phyloP scores from a whole-genome alignment of 2,797 vertebrate species.

The Xyrichtys novacula region DNA sequence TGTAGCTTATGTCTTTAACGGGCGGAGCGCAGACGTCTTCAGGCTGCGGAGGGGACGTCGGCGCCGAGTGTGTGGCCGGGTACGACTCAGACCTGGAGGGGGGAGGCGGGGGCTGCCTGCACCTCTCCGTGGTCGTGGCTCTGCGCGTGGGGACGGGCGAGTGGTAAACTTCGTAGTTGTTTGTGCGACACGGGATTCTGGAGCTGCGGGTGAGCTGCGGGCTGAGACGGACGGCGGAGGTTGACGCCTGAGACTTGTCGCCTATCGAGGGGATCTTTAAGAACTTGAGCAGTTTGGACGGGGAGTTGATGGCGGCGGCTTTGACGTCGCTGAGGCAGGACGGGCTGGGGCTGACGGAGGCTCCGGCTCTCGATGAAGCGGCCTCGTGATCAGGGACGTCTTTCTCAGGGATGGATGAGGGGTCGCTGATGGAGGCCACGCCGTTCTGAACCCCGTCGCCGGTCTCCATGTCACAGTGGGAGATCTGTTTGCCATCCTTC shows the following conservation, averaged over 20 bases:
- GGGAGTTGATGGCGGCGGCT: constrained; percentile 86
- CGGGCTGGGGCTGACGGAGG: constrained; percentile 83
- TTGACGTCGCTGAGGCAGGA: constrained; percentile 86
- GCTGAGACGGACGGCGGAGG: constrained; percentile 88
- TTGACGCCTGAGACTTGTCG: constrained; percentile 84
- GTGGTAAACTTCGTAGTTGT: constrained; percentile 92
- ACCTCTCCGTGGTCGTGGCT: constrained; percentile 86
- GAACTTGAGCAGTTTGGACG: constrained; percentile 92
- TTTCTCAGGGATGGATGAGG: constrained; percentile 64
- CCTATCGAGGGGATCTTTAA: constrained; percentile 90
- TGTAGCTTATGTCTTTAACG: constrained; percentile 79
- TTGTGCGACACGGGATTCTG: constrained; percentile 93
- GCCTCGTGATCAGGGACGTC: constrained; percentile 64
- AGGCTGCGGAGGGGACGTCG: constrained; percentile 83
- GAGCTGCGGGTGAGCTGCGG: constrained; percentile 93
- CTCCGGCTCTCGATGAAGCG: constrained; percentile 78
- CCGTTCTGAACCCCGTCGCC: constrained; percentile 66
- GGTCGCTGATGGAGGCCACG: constrained; percentile 40
- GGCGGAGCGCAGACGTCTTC: constrained; percentile 76
- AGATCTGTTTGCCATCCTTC: constrained; percentile 55
- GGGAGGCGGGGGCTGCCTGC: constrained; percentile 80
- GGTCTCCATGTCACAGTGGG: constrained; percentile 70
- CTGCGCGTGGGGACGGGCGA: constrained; percentile 87
- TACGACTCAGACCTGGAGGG: constrained; percentile 83
- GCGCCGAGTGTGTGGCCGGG: constrained; percentile 83